Base-by-base conservation (phyloP, 2,888 invertebrate species). In the Chirona hameri region DNA sequence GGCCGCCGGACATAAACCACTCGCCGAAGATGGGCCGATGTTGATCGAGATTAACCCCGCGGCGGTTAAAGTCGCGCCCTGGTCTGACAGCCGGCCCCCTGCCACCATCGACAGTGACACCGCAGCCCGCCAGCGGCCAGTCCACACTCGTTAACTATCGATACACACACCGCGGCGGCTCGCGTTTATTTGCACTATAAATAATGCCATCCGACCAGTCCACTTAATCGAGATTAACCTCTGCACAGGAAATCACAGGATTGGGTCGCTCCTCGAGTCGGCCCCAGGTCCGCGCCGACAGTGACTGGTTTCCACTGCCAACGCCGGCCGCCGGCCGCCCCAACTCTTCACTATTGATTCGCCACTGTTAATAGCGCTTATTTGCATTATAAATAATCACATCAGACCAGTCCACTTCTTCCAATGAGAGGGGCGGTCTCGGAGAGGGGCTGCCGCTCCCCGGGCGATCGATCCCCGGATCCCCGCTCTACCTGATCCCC, bases 371-470 rank as follows among this genome's bases (percentile, higher is more conserved):
- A 76, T 76, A 76, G 76, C 46, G 76, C 76, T 76, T 46, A 76
- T 76, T 76, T 76, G 76, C 76, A 76, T 76, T 76, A 76, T 39
- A 76, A 76, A 76, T 76, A 76, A 76, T 76, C 39, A 46, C 76
- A 76, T 76, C 76, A 76, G 46, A 39, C 76, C 39, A 76, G 39
- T 46, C 76, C 39, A 46, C 39, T 46, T 46, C 24, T 46, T 39
- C 39, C 21, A 46, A 46, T 76, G 76, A 76, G 76, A 76, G 76
- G 76, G 76, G 76, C 76, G 76, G 76, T 24, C 46, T 39, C 24
- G 9, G 9, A 29, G 46, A 29, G 46, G 39, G 39, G 76, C 39
- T 24, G 76, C 10, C 24, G 76, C 39, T 18, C 72, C 72, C 72
- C 72, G 21, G 5, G 27, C 69, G 72, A 72, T 72, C 72, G 31